Conservation (phyloP, 2,113 vertebrate species). For the Pitta sordida region DNA sequence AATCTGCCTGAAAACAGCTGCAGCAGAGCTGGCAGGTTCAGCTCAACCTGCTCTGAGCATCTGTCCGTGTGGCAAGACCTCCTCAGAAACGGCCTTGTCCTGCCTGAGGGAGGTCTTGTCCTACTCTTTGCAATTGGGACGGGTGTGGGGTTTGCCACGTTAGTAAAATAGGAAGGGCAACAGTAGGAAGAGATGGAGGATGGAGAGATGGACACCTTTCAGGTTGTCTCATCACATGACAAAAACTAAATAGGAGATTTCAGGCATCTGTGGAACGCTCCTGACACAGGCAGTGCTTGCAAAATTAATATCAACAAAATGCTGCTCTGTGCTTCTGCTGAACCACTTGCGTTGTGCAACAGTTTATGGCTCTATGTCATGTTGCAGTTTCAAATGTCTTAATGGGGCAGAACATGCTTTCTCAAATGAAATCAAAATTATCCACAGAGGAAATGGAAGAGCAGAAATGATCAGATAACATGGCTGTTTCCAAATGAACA, state of each 20-base stretch:
- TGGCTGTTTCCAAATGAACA: not conserved
- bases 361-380: not conserved
- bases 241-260: not conserved
- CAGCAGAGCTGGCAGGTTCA: not conserved
- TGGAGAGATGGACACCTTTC: not conserved
- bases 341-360: not conserved
- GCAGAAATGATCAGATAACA: not conserved
- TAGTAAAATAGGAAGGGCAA: not conserved
- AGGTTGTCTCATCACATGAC: rapidly evolving
- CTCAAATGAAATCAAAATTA: not conserved
- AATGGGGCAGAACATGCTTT: not conserved
- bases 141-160: not conserved
- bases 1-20: not conserved
- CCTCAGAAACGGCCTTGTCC: not conserved
- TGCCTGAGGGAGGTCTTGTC: not conserved
- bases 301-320: not conserved
- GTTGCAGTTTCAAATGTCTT: not conserved
- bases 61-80: not conserved
- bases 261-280: not conserved
- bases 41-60: not conserved
- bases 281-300: not conserved
- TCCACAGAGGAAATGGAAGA: not conserved
- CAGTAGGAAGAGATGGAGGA: not conserved
- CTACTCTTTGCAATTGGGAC: not conserved
- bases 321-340: not conserved